Base-by-base conservation (phyloP, 2,797 vertebrate genomes). In the Channa striata region DNA sequence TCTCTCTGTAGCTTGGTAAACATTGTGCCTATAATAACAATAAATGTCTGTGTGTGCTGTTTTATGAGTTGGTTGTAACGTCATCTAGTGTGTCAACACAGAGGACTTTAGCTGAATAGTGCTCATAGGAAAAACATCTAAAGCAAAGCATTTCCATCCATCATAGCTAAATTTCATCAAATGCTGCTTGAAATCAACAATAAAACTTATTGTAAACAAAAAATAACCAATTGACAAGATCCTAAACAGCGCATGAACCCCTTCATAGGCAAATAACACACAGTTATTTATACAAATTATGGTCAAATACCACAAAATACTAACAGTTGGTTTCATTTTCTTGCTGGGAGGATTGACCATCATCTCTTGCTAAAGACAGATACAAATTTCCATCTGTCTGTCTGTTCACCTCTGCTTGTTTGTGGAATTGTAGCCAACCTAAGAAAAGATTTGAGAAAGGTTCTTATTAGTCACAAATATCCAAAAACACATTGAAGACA, bases 241-340 rank as follows among this genome's bases (percentile, higher is more conserved):
- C 21, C 64, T 51, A 80, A 48, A 72, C 36, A 23, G 11, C 23
- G 5, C 4, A 52, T 44, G 4, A 2, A 0, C 6, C 50, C 68
- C 11, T 11, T 36, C 25, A 47, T 33, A 34, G n/a, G 5, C 7
- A 43, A n/a, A n/a, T n/a, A n/a, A 65, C 6, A 44, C 34, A 58
- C 1, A 51, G 40, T 17, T 23, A 0, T 36, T 14, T 52, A 74
- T 1, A 70, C 0, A 80, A 58, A 21, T 39, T 2, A 39, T n/a
- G 42, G 0, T 46, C 6, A 30, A 20, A 50, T 21, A 3, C 8
- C 8, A 53, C 30, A 40, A 53, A 62, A 57, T 2, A 20, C 59
- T 91, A 94, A 85, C 94, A 94, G 57, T 67, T 88, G 21, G 90
- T 91, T 86, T 94, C 93, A 81, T 91, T 78, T 16, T 73, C 13